A percentile compares a stretch with the other conserved stretches of the same genome.
Conservation (phyloP, 2,888 invertebrate species). For the Limnephilus lunatus region DNA sequence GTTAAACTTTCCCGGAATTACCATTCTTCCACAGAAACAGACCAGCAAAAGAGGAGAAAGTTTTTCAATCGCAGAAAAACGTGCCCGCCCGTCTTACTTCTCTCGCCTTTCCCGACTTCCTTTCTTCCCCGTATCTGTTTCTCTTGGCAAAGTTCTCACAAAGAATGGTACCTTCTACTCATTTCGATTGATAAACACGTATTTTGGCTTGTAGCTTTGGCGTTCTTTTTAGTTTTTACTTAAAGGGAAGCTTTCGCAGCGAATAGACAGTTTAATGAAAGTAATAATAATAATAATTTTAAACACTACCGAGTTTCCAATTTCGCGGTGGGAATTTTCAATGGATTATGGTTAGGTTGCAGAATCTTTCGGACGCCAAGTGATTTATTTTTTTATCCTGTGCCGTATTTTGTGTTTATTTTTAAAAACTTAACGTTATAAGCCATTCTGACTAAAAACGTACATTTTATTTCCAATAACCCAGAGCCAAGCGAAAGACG, state of each 20-base stretch:
- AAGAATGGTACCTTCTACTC: constrained; percentile 40
- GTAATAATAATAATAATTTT: constrained; percentile 2
- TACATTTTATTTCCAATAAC: too few species aligned
- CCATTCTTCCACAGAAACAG: constrained; percentile 31
- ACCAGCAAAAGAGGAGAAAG: constrained; percentile 22
- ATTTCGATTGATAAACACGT: constrained; percentile 51
- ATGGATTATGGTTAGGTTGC: neutral
- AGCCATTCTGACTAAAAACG: too few species aligned
- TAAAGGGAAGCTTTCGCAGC: neutral
- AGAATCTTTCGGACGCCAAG: neutral
- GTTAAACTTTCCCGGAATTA: constrained; percentile 44
- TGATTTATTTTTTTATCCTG: neutral
- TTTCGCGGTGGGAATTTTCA: neutral
- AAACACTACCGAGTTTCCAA: neutral
- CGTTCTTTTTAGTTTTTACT: constrained; percentile 9
- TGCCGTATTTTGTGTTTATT: neutral
- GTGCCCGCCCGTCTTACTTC: constrained; percentile 24
- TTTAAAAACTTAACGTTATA: neutral
- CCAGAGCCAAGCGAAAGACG: too few species aligned
- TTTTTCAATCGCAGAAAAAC: constrained; percentile 47
- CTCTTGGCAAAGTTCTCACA: constrained; percentile 21
- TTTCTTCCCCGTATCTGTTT: constrained; percentile 33
- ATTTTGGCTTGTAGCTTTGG: constrained; percentile 38
- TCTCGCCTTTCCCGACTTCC: constrained; percentile 8
- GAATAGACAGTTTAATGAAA: neutral